A percentile compares a stretch with the other conserved stretches of the same genome.
phyloP scores from a whole-genome alignment of 2,888 invertebrate genomes.

The Melanophora roralis region DNA sequence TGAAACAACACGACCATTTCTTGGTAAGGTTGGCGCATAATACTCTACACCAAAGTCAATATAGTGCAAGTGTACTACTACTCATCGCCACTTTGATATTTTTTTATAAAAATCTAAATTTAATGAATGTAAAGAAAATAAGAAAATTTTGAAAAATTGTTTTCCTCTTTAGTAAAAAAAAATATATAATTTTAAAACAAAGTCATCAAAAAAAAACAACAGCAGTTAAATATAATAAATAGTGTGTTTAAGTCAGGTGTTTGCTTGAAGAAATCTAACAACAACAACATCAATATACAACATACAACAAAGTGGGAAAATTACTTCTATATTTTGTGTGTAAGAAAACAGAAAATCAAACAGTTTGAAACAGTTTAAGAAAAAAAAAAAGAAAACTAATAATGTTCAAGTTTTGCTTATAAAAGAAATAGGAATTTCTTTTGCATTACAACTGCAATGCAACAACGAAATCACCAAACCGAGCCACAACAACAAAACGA shows the following conservation, averaged over 20 bases:
- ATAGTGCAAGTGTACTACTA: not conserved
- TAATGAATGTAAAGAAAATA: no score
- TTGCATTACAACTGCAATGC: constrained; percentile 55
- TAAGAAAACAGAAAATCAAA: not conserved
- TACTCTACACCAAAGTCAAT: not conserved
- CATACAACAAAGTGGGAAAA: constrained; percentile 31
- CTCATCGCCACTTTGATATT: not conserved
- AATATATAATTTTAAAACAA: not conserved
- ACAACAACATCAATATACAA: not conserved
- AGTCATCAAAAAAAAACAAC: not conserved
- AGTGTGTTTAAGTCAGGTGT: constrained; percentile 29
- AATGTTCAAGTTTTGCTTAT: constrained; percentile 40
- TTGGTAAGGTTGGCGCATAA: constrained; percentile 15
- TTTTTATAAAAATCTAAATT: not conserved
- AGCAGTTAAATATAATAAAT: not conserved
- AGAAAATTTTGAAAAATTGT: no score
- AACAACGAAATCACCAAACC: constrained; percentile 43
- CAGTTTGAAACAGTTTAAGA: no score
- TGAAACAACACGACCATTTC: constrained; percentile 46
- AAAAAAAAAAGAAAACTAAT: constrained; percentile 52
- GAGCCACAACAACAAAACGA: constrained; percentile 45
- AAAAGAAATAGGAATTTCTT: constrained; percentile 44
- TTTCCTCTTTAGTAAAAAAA: constrained; percentile 7
- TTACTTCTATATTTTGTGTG: not conserved
- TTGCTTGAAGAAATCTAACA: not conserved